A percentile compares a stretch with the other conserved stretches of the same genome.
Evolutionary conservation across 2,888 invertebrate genomes (phyloP).

Genomic region (Drosophila silvestris): DNA sequence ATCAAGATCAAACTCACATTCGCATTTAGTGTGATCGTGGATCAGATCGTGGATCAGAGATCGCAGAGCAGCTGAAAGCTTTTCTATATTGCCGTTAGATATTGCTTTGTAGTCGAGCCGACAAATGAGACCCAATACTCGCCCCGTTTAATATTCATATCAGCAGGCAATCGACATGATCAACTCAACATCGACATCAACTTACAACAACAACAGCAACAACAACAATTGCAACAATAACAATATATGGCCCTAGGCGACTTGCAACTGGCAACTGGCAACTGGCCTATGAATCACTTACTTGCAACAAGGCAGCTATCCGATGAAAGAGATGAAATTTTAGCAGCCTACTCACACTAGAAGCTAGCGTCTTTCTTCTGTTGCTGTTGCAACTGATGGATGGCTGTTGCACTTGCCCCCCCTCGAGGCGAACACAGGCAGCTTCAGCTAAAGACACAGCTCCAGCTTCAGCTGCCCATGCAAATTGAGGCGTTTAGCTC

Average conservation of each 20-base stretch:
- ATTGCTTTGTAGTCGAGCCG: constrained; percentile 74
- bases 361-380: constrained; percentile 40
- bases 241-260: constrained; percentile 50
- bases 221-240: constrained; percentile 26
- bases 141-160: constrained; percentile 70
- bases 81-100: constrained; percentile 71
- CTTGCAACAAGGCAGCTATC: constrained; percentile 32
- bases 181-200: constrained; percentile 28
- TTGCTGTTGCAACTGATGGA: constrained; percentile 20
- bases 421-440: constrained; percentile 53
- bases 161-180: constrained; percentile 71
- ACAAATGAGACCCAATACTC: constrained; percentile 65
- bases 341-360: constrained; percentile 21
- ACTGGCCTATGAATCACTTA: constrained; percentile 71
- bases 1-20: constrained; percentile 52
- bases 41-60: constrained; percentile 55
- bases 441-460: constrained; percentile 14
- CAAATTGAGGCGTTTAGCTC: constrained; percentile 48
- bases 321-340: constrained; percentile 16
- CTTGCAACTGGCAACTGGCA: constrained; percentile 46
- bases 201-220: constrained; percentile 18
- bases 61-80: constrained; percentile 34
- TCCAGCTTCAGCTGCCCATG: constrained; percentile 44
- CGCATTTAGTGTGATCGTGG: constrained; percentile 38
- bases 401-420: constrained; percentile 20